phyloP scores from a whole-genome alignment of 2,888 invertebrate genomes.

The Schizotus pectinicornis region DNA sequence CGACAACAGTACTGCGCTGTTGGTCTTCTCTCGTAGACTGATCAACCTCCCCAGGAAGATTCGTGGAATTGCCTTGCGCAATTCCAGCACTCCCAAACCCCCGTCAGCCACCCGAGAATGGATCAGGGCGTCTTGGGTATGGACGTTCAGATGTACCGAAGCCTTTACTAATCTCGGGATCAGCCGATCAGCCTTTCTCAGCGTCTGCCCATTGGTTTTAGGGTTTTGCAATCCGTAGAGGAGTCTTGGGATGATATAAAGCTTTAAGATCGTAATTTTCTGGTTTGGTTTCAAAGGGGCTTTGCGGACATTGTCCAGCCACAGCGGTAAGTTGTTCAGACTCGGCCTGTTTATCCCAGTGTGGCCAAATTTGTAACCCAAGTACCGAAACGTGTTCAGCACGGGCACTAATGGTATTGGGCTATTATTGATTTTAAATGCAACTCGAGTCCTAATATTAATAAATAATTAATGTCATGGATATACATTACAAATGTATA shows the following conservation, averaged over 20 bases:
- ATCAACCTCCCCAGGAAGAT: no score
- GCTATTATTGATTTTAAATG: constrained; percentile 1
- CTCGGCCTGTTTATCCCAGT: not conserved
- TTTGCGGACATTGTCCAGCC: constrained; percentile 37
- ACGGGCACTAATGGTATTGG: constrained; percentile 1
- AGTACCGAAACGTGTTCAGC: constrained; percentile 7
- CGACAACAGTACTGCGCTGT: no score
- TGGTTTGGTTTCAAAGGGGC: constrained; percentile 53
- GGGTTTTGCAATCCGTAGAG: constrained; percentile 49
- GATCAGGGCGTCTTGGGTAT: no score
- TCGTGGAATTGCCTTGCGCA: no score
- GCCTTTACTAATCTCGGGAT: constrained; percentile 44
- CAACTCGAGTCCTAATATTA: not conserved
- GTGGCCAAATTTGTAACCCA: constrained; percentile 4
- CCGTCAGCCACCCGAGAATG: no score
- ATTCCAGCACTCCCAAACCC: no score
- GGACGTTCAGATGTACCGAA: no score
- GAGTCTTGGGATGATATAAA: constrained; percentile 45
- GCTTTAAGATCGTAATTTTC: constrained; percentile 43
- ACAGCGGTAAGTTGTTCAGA: constrained; percentile 11
- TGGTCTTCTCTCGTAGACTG: constrained; percentile 44
- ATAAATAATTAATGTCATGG: no score
- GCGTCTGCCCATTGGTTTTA: constrained; percentile 5
- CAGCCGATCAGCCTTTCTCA: constrained; percentile 46
- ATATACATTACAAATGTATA: no score